Percentiles rank a stretch among this genome's conserved stretches.
Evolutionary conservation across 2,888 invertebrate genomes (phyloP).

Genomic region (Acleris emargana): DNA sequence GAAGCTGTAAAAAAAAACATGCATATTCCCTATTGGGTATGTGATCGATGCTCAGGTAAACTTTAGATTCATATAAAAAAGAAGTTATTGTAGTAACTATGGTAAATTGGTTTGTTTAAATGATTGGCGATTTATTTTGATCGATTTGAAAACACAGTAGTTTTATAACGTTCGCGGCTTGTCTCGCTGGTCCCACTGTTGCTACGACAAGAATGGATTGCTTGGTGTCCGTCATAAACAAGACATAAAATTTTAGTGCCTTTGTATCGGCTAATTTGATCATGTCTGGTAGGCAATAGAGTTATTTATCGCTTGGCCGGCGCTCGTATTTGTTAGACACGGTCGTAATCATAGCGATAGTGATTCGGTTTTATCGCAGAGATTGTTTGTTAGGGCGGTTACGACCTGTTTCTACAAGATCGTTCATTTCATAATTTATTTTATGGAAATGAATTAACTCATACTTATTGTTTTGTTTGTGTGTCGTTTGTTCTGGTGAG

Average conservation of each 20-base stretch:
- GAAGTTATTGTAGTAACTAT: too few species aligned
- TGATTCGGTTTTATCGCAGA: conserved; percentile 26
- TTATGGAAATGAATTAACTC: conserved; percentile 1
- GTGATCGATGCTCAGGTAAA: too few species aligned
- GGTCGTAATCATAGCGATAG: conserved; percentile 15
- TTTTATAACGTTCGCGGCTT: too few species aligned
- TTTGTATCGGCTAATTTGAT: conserved; percentile 33
- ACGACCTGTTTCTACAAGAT: conserved; percentile 17
- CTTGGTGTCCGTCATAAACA: conserved; percentile 32
- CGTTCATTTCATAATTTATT: conserved; percentile 17
- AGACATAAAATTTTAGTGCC: conserved; percentile 30
- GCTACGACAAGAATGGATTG: conserved; percentile 16
- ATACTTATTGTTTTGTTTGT: too few species aligned
- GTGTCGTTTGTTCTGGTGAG: too few species aligned
- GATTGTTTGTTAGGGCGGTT: conserved; percentile 27
- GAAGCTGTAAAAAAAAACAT: too few species aligned
- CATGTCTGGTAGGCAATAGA: conserved; percentile 25
- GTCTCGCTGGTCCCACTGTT: neutral
- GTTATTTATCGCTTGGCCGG: conserved; percentile 29
- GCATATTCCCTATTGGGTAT: too few species aligned
- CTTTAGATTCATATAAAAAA: too few species aligned
- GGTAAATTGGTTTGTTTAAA: too few species aligned
- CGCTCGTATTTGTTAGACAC: conserved; percentile 19
- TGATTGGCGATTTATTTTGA: too few species aligned
- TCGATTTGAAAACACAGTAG: too few species aligned